Conservation (phyloP, 2,113 vertebrate genomes). For the Leuciscus idus region DNA sequence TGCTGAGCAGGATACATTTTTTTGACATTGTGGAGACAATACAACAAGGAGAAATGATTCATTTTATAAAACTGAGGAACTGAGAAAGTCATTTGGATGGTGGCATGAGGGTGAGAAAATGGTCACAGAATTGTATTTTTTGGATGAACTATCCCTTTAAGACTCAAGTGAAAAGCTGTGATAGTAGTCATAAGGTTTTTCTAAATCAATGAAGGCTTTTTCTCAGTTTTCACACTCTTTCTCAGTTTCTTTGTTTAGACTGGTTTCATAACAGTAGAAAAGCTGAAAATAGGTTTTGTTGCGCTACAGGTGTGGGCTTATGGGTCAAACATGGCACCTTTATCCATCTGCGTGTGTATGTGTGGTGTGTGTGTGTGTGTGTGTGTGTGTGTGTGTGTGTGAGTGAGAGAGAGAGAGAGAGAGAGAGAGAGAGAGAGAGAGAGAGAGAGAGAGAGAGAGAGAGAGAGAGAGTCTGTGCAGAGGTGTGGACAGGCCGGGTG, state of each 20-base stretch:
- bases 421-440: too few species aligned
- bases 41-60: not conserved
- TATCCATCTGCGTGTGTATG: not conserved
- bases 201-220: not conserved
- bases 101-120: too few species aligned
- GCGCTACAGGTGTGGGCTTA: constrained; percentile 8
- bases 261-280: not conserved
- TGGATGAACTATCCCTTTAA: not conserved
- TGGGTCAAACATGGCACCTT: constrained; percentile 18
- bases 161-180: not conserved
- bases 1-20: not conserved
- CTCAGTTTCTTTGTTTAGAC: constrained; percentile 6
- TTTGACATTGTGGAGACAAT: not conserved
- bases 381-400: too few species aligned
- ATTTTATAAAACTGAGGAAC: not conserved
- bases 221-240: not conserved
- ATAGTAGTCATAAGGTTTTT: not conserved
- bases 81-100: not conserved
- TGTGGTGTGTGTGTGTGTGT: not conserved
- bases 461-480: not conserved
- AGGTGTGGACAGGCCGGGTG: not conserved
- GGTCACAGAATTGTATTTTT: too few species aligned
- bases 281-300: constrained; percentile 26
- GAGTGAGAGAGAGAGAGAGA: not conserved
- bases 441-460: too few species aligned